Percentiles rank a stretch among this genome's conserved stretches.
phyloP scores from a whole-genome alignment of 2,113 vertebrate genomes.

The Oryzias celebensis region DNA sequence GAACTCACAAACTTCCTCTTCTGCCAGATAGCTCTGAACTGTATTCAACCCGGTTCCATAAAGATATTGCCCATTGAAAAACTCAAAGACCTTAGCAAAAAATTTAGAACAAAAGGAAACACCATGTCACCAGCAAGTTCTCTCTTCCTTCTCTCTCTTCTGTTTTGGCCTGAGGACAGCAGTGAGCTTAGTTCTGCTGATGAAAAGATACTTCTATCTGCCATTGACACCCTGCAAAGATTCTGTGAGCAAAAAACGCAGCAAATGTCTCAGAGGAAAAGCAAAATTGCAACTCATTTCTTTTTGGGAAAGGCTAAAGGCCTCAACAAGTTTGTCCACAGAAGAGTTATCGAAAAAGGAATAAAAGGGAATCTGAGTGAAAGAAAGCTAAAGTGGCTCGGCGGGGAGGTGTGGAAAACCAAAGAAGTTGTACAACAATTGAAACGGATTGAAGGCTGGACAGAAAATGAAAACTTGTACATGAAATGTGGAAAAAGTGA shows the following conservation, averaged over 20 bases:
- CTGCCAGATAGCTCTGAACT: constrained; percentile 71
- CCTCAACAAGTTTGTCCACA: constrained; percentile 68
- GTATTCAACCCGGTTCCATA: constrained; percentile 62
- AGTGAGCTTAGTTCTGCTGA: constrained; percentile 22
- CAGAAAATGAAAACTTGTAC: constrained; percentile 65
- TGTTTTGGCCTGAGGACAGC: constrained; percentile 77
- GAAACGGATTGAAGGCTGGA: constrained; percentile 73
- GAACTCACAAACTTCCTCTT: constrained; percentile 73
- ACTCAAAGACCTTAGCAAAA: constrained; percentile 51
- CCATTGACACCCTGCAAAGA: constrained; percentile 60
- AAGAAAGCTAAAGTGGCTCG: constrained; percentile 63
- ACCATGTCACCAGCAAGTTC: constrained; percentile 38
- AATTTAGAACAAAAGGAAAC: constrained; percentile 40
- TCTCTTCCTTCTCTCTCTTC: constrained; percentile 66
- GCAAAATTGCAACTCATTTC: constrained; percentile 67
- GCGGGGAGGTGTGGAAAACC: constrained; percentile 66
- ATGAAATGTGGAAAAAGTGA: constrained; percentile 38
- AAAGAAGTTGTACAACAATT: constrained; percentile 28
- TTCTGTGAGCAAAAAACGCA: constrained; percentile 61
- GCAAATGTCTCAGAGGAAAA: constrained; percentile 57
- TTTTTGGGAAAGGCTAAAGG: constrained; percentile 67
- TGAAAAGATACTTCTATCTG: constrained; percentile 55
- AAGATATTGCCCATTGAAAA: constrained; percentile 51
- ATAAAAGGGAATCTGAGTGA: constrained; percentile 61
- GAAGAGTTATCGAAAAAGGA: constrained; percentile 66